Evolutionary conservation across 1,140 invertebrate genomes (phyloP), one percentile per base, ranked within the genome.

Genomic region (Dendroctonus ponderosae): DNA sequence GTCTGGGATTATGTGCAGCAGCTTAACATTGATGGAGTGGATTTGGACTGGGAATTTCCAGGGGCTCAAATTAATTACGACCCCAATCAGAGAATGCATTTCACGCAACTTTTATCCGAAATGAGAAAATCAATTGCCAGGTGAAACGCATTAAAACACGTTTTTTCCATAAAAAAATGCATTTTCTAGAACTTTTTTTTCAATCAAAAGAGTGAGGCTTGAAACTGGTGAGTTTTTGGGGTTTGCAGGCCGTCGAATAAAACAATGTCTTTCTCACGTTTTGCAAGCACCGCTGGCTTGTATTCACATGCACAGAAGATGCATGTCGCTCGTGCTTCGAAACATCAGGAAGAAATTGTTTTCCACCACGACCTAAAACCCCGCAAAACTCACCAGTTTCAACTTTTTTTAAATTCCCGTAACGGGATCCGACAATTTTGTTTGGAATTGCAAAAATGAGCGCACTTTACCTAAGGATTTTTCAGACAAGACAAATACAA

Each of bases 31-130:
- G 91, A 94, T 80, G 92, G 92, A 26, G 79, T 94, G 6, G 92
- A 95, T 78, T 75, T 94, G 48, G 92, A 95, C 73, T 94, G 91
- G 91, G 92, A 96, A 78, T 95, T 93, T 77, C 93, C 93, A 7
- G 84, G 82, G 3, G 80, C 85, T 54, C 79, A 84, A 37, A 14
- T 80, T 71, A 77, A 66, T 72, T 61, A 66, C 56, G 74, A 77
- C 71, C 80, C 79, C 70, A 82, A 81, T 41, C 84, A 88, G 74
- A 84, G 83, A 70, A 86, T 86, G 78, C 87, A 89, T 79, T 91
- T 92, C 70, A 84, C 85, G 2, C 86, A 89, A 71, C 75, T 94
- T 6, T 73, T 93, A 3, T 79, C 86, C 66, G 89, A 91, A 77
- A 84, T 92, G 12, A 81, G 86, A 38, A 80, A 80, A 67, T 86